Percentiles rank a stretch among this genome's conserved stretches.
Conservation (phyloP, 2,113 vertebrate species). For the Calcarius ornatus region DNA sequence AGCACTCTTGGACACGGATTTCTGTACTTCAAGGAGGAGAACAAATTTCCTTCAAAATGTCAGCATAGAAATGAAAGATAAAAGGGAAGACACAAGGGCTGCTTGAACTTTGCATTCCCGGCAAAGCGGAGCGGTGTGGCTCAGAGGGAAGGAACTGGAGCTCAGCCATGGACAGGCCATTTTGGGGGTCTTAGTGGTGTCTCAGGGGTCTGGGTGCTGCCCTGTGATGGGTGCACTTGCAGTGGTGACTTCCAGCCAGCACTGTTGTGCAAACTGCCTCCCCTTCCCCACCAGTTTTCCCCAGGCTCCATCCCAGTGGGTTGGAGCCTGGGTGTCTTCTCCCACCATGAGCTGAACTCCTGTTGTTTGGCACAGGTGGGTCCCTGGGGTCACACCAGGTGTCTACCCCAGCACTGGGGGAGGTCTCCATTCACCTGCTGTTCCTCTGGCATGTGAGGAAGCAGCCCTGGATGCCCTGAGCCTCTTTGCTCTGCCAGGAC, state of each 20-base stretch:
- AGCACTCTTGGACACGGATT: constrained; percentile 3
- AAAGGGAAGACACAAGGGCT: background rate
- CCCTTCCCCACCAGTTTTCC: background rate
- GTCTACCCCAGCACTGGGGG: background rate
- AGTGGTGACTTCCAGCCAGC: background rate
- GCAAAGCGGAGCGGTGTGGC: background rate
- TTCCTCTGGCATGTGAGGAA: background rate
- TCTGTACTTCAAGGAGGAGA: constrained; percentile 29
- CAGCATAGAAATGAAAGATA: constrained; percentile 37
- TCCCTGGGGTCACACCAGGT: background rate
- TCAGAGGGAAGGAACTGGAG: background rate
- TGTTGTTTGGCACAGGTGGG: fast-evolving
- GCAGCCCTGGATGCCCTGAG: background rate
- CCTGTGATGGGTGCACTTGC: background rate
- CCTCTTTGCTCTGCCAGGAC: background rate
- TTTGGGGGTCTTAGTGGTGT: background rate
- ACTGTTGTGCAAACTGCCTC: background rate
- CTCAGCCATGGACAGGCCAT: background rate
- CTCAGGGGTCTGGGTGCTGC: background rate
- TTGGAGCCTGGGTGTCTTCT: background rate
- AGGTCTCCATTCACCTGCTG: fast-evolving
- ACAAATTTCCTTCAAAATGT: constrained; percentile 61
- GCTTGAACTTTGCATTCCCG: background rate
- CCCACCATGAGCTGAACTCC: fast-evolving
- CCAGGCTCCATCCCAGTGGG: background rate